A percentile compares a stretch with the other conserved stretches of the same genome.
Conservation (phyloP, 2,797 vertebrate genomes). For the Thripadectes ignobilis region DNA sequence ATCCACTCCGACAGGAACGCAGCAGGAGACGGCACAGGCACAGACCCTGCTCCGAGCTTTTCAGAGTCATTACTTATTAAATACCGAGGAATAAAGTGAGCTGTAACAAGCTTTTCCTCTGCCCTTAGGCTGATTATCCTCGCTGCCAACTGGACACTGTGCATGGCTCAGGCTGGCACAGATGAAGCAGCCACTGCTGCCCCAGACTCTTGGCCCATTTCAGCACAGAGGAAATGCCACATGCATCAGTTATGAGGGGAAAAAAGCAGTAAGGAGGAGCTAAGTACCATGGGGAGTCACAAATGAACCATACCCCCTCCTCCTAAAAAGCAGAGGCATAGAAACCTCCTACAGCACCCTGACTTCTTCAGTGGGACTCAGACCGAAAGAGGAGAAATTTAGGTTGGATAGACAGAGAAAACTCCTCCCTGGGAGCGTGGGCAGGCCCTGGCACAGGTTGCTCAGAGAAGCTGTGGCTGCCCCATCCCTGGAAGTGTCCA, state of each 20-base stretch:
- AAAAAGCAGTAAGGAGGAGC: not conserved
- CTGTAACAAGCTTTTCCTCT: constrained; percentile 1
- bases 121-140: constrained; percentile 67
- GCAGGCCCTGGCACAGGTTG: not conserved
- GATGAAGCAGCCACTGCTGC: constrained; percentile 73
- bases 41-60: constrained; percentile 43
- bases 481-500: not conserved
- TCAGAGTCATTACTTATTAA: constrained; percentile 54
- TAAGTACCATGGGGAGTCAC: not conserved
- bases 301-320: not conserved
- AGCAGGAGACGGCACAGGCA: constrained; percentile 15
- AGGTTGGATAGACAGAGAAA: not conserved
- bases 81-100: not conserved
- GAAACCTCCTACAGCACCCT: not conserved
- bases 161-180: constrained; percentile 77
- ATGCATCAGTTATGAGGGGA: not conserved
- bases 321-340: not conserved
- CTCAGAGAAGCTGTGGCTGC: not conserved
- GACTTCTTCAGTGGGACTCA: not conserved
- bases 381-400: not conserved
- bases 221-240: constrained; percentile 71
- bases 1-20: constrained; percentile 44
- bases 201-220: constrained; percentile 64
- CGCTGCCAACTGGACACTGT: constrained; percentile 79
- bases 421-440: not conserved